Evolutionary conservation across 2,888 invertebrate genomes (phyloP), one percentile per base, ranked within the genome.

Genomic region (Disparrhopalites patrizii): DNA sequence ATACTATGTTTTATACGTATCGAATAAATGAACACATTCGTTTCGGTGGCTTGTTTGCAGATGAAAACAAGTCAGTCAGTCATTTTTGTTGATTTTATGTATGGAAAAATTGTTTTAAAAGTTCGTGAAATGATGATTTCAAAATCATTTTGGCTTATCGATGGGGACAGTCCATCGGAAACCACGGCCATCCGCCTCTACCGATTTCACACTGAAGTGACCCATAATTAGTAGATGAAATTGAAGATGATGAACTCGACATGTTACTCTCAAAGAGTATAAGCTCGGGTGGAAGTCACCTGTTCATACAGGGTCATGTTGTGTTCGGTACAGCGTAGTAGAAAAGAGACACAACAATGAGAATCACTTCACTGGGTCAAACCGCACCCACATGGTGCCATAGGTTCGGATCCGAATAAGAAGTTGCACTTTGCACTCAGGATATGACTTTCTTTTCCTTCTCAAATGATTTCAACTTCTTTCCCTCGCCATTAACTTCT

Each of bases 301-400:
- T 61, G 33, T 47, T 61, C 50, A 47, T 20, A 33, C 30, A 18
- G 33, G 61, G 51, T 61, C 61, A 61, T 61, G 61, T 61, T 61
- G 61, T 61, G 47, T 8, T n/a, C 5, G 61, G 18, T 50, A n/a
- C n/a, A n/a, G n/a, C n/a, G n/a, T n/a, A n/a, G n/a, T n/a, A n/a
- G n/a, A n/a, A n/a, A n/a, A n/a, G n/a, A n/a, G 61, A 47, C 36
- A 51, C 20, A 61, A 18, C 43, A 36, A n/a, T 10, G 33, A 55
- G 61, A n/a, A 36, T 61, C 61, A 61, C 51, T 61, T 61, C 51
- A 61, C 36, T 36, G 61, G 61, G 61, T 61, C 61, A 61, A 61
- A 61, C 61, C 61, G 61, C 61, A 61, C 61, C 61, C 61, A 60
- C 51, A 61, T 20, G 28, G 51, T 50, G 33, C 60, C 47, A 60